Base-by-base conservation (phyloP, 2,797 vertebrate species). In the Oreochromis grahami region DNA sequence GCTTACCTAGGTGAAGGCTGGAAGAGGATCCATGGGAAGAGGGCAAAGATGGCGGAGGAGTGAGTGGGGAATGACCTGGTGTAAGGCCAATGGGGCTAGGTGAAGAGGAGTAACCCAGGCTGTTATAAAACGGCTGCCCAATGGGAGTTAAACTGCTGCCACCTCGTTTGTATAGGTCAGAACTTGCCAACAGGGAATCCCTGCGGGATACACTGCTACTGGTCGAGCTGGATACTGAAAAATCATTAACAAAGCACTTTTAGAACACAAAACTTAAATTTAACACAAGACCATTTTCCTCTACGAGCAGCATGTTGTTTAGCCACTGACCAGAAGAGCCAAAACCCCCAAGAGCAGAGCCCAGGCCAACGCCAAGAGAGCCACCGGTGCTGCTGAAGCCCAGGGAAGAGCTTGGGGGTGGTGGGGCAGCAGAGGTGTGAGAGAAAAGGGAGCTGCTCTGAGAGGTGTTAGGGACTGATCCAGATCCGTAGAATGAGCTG, bases 371-470 rank as follows among this genome's bases (percentile, higher is more conserved):
- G 51, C 98, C 98, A 55, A 99, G 96, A 77, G 98, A 98, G 93
- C 96, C 97, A 0, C 89, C 93, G 38, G 97, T 96, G 92, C 95
- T 97, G 95, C 98, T 97, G 96, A 99, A 99, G 91, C 98, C 98
- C 93, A 99, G 96, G 76, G 98, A 99, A 82, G 97, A 97, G 92
- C 95, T 98, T 86, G 95, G 97, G 76, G 96, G 98, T 51, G 97
- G 98, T 14, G 96, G 98, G 13, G 97, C 97, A 56, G 97, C 97
- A 68, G 97, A 98, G 83, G 97, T 98, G 89, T 99, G 98, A 41
- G 98, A 99, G 96, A 99, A 99, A 65, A 99, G 97, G 74, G 98
- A 99, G 94, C 97, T 98, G 96, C 98, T 99, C 96, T 99, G 98
- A 91, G 98, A 98, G 88, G 96, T 99, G 94, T 95, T 98, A 13